Base-by-base conservation (phyloP, 2,797 vertebrate genomes). In the Anisognathus igniventris region DNA sequence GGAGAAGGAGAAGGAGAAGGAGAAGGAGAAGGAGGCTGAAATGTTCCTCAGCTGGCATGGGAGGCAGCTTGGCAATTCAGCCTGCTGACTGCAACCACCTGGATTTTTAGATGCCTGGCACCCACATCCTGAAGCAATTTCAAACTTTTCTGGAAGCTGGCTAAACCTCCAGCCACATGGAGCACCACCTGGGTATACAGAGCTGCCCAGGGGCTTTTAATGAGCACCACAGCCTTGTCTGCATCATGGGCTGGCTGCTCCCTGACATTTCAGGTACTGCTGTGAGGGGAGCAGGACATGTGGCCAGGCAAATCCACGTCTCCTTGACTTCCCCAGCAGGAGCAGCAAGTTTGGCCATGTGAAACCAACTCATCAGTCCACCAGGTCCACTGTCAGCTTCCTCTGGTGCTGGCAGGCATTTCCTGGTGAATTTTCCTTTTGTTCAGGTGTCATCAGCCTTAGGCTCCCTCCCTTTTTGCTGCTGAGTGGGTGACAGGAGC, bases 401-500 rank as follows among this genome's bases (percentile, higher is more conserved):
- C 12, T 48, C 20, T 0, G 1, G 14, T 13, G 14, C 35, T 73
- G 51, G n/a, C 24, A 79, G n/a, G 12, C 19, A 37, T 31, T 47
- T 13, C 6, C 24, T 40, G 18, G 14, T 66, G 56, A 81, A 44
- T 61, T n/a, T 62, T 72, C 6, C 39, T 74, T 21, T 20, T 4
- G 3, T 4, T 54, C 35, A 62, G 24, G 20, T 30, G 28, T 7
- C 33, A 74, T 37, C 12, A 57, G 24, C 12, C 20, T 51, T 30
- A 80, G 33, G 25, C 3, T 14, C 11, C 5, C 4, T 64, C 7
- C 8, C 9, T 57, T 66, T 53, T 68, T 71, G 24, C 39, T 65
- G 42, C 35, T 40, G 14, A 1, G 0, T 6, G 16, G 1, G 3
- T 78, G 45, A 60, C 0, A 0, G 47, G 12, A 88, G 14, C 20